Conservation (phyloP, 2,888 invertebrate species). For the Lasioglossum malachurum region DNA sequence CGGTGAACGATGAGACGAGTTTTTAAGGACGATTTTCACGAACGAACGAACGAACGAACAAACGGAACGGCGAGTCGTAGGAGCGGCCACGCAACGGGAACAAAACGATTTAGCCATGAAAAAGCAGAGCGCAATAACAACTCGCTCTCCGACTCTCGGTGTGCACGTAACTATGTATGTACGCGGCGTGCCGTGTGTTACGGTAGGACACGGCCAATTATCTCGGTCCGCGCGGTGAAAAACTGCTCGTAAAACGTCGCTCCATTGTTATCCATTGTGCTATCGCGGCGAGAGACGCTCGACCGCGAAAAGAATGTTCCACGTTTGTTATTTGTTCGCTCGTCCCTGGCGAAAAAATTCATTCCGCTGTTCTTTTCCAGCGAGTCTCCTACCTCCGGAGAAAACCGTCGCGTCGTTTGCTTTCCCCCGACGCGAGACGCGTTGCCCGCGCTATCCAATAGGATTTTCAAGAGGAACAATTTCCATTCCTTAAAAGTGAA, state of each 20-base stretch:
- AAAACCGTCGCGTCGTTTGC: not conserved
- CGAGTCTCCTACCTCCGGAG: not conserved
- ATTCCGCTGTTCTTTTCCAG: not conserved
- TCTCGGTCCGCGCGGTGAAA: constrained; percentile 40
- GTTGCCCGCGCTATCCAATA: not conserved
- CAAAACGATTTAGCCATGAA: constrained; percentile 36
- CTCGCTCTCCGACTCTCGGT: not conserved
- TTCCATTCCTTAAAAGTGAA: no score
- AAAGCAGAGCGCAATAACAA: constrained; percentile 40
- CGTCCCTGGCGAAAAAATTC: not conserved
- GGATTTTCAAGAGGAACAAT: not conserved
- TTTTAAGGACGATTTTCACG: constrained; percentile 37
- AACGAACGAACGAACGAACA: constrained; percentile 1
- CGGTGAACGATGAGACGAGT: not conserved
- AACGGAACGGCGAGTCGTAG: constrained; percentile 2
- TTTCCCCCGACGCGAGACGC: not conserved
- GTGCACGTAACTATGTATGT: not conserved
- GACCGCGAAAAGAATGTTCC: constrained; percentile 15
- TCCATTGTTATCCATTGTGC: constrained; percentile 26
- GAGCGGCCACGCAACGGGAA: constrained; percentile 18
- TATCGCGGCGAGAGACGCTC: constrained; percentile 19
- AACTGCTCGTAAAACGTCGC: constrained; percentile 39
- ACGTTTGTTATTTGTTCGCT: constrained; percentile 12
- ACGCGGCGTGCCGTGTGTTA: constrained; percentile 26
- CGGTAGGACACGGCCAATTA: constrained; percentile 57